phyloP scores from a whole-genome alignment of 2,797 vertebrate species.

The Sylvilagus floridanus region DNA sequence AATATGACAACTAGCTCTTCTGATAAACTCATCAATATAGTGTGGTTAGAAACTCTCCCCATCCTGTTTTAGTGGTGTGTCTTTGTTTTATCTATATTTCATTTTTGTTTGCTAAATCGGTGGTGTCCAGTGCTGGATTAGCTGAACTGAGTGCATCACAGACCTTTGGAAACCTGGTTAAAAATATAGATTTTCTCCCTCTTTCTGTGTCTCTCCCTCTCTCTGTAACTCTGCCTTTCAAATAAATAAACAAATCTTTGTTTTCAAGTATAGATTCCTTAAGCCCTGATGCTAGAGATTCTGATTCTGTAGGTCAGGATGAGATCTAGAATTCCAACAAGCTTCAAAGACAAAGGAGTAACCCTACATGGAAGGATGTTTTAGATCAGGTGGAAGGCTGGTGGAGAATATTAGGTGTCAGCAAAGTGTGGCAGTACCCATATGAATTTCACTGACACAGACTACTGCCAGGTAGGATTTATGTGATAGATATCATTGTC shows the following conservation, averaged over 20 bases:
- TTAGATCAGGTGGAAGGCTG: not conserved
- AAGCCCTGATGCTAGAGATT: not conserved
- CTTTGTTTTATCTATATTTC: not conserved
- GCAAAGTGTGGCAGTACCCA: not conserved
- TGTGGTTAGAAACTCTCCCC: not conserved
- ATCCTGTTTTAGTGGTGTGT: not conserved
- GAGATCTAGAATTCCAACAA: slow-evolving; percentile 6
- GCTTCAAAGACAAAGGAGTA: not conserved
- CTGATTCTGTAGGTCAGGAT: not conserved
- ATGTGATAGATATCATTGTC: not conserved
- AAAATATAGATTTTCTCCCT: not conserved
- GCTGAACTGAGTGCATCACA: not conserved
- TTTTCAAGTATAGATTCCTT: not conserved
- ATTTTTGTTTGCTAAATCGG: slow-evolving; percentile 35
- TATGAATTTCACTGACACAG: not conserved
- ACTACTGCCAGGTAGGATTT: not conserved
- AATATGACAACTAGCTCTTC: not conserved
- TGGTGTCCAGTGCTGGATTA: not conserved
- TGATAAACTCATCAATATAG: slow-evolving; percentile 26
- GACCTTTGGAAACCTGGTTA: slow-evolving; percentile 33
- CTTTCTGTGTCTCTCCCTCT: no score
- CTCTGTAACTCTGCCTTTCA: no score
- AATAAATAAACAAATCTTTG: no score
- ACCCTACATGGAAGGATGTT: not conserved
- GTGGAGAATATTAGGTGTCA: not conserved